phyloP scores from a whole-genome alignment of 2,888 invertebrate genomes.

The Eremobia ochroleuca region DNA sequence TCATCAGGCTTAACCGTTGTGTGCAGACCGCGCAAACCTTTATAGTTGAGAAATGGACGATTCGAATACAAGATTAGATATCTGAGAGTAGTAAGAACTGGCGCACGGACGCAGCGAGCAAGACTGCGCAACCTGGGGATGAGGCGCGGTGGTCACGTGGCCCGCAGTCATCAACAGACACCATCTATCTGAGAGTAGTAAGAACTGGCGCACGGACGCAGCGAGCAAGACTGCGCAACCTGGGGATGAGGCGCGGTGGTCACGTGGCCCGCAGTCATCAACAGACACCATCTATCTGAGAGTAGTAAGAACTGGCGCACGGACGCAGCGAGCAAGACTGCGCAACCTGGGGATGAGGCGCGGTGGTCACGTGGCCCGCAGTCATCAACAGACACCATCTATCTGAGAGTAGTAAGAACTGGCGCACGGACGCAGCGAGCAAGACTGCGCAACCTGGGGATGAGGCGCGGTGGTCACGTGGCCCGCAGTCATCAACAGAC shows the following conservation, averaged over 20 bases:
- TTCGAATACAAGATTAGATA: constrained; percentile 27
- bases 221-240: constrained; percentile 15
- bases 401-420: neutral
- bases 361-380: constrained; percentile 18
- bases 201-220: neutral
- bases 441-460: constrained; percentile 10
- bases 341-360: constrained; percentile 6
- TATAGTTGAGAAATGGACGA: constrained; percentile 36
- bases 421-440: neutral
- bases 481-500: neutral
- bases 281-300: neutral
- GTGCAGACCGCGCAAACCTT: neutral
- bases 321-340: constrained; percentile 8
- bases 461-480: constrained; percentile 20
- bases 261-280: constrained; percentile 16
- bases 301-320: neutral
- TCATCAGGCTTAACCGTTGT: neutral
- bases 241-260: neutral
- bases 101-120: neutral
- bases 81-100: neutral
- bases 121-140: constrained; percentile 9
- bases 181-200: constrained; percentile 1
- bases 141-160: constrained; percentile 22
- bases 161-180: neutral
- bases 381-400: neutral